These are phyloP conservation scores for Sternotherus odoratus DNA, from an alignment of 2,797 vertebrate species.

Conservation along the genomic window DNA sequence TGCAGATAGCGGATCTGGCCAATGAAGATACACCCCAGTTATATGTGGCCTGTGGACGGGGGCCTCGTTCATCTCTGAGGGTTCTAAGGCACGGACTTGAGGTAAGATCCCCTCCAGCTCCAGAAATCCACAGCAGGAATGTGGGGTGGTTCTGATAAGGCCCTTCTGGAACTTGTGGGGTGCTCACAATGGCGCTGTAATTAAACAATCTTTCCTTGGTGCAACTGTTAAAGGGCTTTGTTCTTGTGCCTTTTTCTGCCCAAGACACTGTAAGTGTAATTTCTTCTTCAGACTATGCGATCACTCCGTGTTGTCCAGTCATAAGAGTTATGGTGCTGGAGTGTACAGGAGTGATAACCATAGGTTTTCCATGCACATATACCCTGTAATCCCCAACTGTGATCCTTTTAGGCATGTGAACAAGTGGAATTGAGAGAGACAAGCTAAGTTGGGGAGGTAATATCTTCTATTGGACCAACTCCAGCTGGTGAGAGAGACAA, in stretches of 20 bases:
- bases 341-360: neutral
- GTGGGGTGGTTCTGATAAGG: fast-evolving
- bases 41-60: constrained; percentile 95
- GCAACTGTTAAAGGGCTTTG: constrained; percentile 10
- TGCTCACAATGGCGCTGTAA: neutral
- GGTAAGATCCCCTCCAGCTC: constrained; percentile 78
- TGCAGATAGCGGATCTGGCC: constrained; percentile 96
- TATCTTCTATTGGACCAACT: neutral
- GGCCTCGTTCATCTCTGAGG: constrained; percentile 93
- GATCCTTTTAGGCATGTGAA: neutral
- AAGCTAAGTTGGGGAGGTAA: neutral
- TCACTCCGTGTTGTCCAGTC: neutral
- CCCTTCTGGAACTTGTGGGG: neutral
- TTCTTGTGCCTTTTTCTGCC: constrained; percentile 21
- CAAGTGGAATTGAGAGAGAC: neutral
- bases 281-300: neutral
- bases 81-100: constrained; percentile 97
- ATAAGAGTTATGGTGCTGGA: neutral
- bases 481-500: neutral
- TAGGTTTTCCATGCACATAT: neutral
- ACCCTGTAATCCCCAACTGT: neutral
- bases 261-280: neutral
- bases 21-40: constrained; percentile 98
- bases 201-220: fast-evolving
- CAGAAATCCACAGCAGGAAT: neutral